phyloP scores from a whole-genome alignment of 2,797 vertebrate species.

The Myripristis murdjan region DNA sequence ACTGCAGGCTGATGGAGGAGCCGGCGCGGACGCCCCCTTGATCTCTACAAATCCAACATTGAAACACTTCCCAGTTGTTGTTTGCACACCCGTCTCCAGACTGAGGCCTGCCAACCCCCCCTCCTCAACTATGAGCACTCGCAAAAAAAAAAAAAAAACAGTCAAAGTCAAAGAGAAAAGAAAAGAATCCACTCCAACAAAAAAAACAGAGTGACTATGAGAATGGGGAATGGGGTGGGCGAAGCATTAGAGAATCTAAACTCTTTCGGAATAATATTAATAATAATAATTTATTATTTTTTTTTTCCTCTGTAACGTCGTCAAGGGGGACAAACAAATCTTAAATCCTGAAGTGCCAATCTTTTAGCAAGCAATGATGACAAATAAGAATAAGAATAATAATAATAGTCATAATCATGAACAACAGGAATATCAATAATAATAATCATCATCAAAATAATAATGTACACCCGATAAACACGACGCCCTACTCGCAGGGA shows the following conservation, averaged over 20 bases:
- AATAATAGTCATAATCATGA: conserved; percentile 81
- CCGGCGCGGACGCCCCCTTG: conserved; percentile 17
- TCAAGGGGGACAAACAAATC: conserved; percentile 83
- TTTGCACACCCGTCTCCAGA: conserved; percentile 17
- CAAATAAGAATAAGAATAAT: no score
- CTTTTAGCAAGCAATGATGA: conserved; percentile 88
- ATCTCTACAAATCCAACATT: conserved; percentile 35
- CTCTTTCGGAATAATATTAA: conserved; percentile 77
- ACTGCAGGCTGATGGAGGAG: conserved; percentile 29
- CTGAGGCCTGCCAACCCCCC: neutral
- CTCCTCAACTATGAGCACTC: conserved; percentile 13
- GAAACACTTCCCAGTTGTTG: conserved; percentile 26
- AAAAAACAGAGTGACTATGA: conserved; percentile 21
- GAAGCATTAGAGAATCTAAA: conserved; percentile 74
- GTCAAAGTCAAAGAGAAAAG: conserved; percentile 36
- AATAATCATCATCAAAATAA: conserved; percentile 80
- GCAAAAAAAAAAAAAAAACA: conserved; percentile 15
- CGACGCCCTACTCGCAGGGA: conserved; percentile 85
- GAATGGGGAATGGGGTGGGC: conserved; percentile 19
- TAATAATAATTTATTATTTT: conserved; percentile 86
- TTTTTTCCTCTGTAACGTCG: conserved; percentile 79
- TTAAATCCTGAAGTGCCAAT: conserved; percentile 85
- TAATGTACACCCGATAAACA: conserved; percentile 84
- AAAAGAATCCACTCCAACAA: conserved; percentile 45
- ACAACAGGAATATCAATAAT: no score